A percentile compares a stretch with the other conserved stretches of the same genome.
Conservation (phyloP, 35 echinoderm and acorn worm species). For the Apostichopus japonicus region DNA sequence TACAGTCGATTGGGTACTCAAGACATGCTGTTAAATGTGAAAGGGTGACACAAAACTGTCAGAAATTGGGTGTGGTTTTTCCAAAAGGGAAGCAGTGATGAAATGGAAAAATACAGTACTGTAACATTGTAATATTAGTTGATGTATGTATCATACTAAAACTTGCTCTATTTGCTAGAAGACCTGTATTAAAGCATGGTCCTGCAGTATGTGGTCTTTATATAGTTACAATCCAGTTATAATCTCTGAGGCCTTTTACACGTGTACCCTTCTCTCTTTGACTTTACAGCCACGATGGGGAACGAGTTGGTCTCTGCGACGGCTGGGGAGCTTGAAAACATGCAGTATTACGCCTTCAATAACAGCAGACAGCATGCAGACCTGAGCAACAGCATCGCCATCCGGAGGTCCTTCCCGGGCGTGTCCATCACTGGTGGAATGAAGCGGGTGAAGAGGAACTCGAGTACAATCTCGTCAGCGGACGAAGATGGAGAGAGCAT, state of each 20-base stretch:
- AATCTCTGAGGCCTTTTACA: background rate
- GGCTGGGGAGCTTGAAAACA: constrained; percentile 63
- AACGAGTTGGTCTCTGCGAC: constrained; percentile 4
- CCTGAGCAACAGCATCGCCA: constrained; percentile 57
- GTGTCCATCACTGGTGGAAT: constrained; percentile 45
- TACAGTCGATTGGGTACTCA: too few species aligned
- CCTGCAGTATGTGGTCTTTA: too few species aligned
- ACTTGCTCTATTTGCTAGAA: too few species aligned
- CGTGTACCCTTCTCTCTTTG: background rate
- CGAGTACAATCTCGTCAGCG: constrained; percentile 87
- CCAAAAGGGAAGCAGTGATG: too few species aligned
- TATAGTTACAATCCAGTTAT: background rate
- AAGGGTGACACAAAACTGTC: too few species aligned
- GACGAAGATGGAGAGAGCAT: constrained; percentile 92
- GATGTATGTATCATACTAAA: too few species aligned
- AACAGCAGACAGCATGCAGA: constrained; percentile 53
- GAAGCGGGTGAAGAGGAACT: constrained; percentile 95
- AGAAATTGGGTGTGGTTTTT: too few species aligned
- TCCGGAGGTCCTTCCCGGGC: constrained; percentile 59
- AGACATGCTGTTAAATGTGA: too few species aligned
- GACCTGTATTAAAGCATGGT: too few species aligned
- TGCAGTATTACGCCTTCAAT: constrained; percentile 75
- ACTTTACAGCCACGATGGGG: constrained; percentile 58
- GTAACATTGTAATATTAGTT: background rate
- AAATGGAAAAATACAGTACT: background rate